Evolutionary conservation across 2,888 invertebrate species (phyloP), one percentile per base, ranked within the genome.

Genomic region (Chloroclysta siterata): DNA sequence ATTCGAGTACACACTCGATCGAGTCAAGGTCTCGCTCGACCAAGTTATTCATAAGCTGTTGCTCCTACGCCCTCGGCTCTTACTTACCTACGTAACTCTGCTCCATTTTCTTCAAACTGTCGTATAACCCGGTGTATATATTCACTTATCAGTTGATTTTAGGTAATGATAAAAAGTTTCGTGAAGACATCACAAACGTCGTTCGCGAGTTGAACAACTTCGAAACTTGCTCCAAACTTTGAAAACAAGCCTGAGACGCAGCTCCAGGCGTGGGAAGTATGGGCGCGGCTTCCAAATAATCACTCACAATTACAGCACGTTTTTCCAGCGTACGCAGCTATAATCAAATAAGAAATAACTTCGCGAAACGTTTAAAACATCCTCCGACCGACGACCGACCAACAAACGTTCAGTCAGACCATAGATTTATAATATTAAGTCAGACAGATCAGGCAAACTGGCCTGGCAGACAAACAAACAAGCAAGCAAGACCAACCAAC

Each of bases 11-110:
- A 5, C 17, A 41, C 33, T 33, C 33, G 14, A 29, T 29, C 36
- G 14, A 60, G 48, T 56, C 60, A 64, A 60, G 52, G 56, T 50
- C 60, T 60, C 52, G 53, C 60, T 60, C 39, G 46, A 62, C 47
- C 39, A 55, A 63, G 54, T 60, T 65, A 55, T 39, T 0, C 36
- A 2, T 39, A 39, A 39, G 11, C 36, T 39, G 36, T 11, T 11
- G 11, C 36, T 39, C 36, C 11, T 62, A 63, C 66, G 62, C 56
- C 56, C 65, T 59, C 36, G 41, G 29, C 8, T 53, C 51, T 39
- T 70, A 88, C 91, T 89, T 77, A 92, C 91, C 91, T 66, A 89
- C 85, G 75, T 77, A 83, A 80, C 81, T 88, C 14, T 85, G 74
- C 77, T 92, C 91, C 89, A 89, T 89, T 72, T 79, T 83, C 15